Base-by-base conservation (phyloP, 2,797 vertebrate genomes). In the Euphonia xanthogaster region DNA sequence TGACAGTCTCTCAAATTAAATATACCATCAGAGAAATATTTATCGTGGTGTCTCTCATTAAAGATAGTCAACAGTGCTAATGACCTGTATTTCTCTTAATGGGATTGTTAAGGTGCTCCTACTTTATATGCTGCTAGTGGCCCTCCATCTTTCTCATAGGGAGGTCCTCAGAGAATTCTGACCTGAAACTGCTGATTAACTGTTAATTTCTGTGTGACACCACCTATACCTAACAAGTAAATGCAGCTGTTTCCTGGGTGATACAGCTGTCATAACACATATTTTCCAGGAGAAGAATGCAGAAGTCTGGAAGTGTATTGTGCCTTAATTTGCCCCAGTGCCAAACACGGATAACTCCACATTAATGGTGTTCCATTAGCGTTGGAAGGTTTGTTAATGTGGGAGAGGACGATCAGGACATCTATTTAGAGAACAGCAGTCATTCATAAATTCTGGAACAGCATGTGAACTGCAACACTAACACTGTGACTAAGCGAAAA, bases 341-440 rank as follows among this genome's bases (percentile, higher is more conserved):
- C 17, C 54, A 35, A 24, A 51, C 10, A 14, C 20, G 8, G 33
- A 4, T 48, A 40, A 58, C 19, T 39, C 28, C 45, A 31, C 19
- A 28, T 27, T 78, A 55, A 14, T n/a, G 35, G 28, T 42, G 40
- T n/a, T 50, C 62, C 27, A 14, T 58, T 53, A 79, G 17, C 0
- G 1, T 44, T 33, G 62, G 44, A n/a, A 68, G 22, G 25, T 54
- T 58, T n/a, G 30, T 24, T 77, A 7, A 53, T 10, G 30, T 62
- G 57, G 7, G 6, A 66, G 35, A 84, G 83, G 60, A 73, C 4
- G 0, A 58, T 33, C 27, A 35, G 82, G 58, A 72, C 55, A 19
- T 51, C 20, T 88, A 78, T 92, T 96, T 81, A 82, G 74, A 78
- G 86, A 94, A 23, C 6, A 66, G 70, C 42, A 81, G 44, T 76